Conservation (phyloP, 64 coral and sea anemone genomes). For the Trachythela sp. region DNA sequence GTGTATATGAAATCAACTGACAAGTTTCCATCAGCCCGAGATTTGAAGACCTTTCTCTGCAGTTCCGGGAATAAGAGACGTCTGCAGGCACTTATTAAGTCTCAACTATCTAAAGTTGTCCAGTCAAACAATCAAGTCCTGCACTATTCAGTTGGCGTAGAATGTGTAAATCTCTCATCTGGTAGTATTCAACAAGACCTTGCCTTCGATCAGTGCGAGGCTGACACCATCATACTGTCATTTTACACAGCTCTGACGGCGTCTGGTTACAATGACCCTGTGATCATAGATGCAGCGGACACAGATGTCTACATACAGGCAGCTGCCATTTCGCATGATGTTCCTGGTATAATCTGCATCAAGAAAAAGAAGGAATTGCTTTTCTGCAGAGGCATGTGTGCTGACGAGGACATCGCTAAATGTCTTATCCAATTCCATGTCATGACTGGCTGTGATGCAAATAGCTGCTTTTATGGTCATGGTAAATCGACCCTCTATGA, state of each 20-base stretch:
- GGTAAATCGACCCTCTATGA: not conserved
- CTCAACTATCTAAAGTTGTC: conserved; percentile 1
- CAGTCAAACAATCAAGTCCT: not conserved
- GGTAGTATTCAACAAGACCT: not conserved
- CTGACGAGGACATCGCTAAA: too few species aligned
- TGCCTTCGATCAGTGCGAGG: not conserved
- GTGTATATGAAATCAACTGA: not conserved
- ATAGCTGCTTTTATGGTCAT: too few species aligned
- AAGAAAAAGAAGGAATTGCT: not conserved
- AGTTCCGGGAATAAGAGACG: conserved; percentile 3
- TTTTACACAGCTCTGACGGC: not conserved
- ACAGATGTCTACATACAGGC: not conserved
- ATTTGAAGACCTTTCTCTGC: not conserved
- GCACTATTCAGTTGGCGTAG: not conserved
- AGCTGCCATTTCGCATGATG: too few species aligned
- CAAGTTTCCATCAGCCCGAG: not conserved
- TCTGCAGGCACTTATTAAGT: not conserved
- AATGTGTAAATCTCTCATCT: conserved; percentile 1
- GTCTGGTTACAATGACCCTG: not conserved
- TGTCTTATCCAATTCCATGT: too few species aligned
- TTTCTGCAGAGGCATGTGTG: not conserved
- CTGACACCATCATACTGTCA: conserved; percentile 4
- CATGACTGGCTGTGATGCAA: not conserved
- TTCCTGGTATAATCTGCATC: conserved; percentile 1
- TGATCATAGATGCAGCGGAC: not conserved